These are phyloP conservation scores for Solenodon paradoxus DNA, from an alignment of 2,113 vertebrate species.

Conservation along the genomic window DNA sequence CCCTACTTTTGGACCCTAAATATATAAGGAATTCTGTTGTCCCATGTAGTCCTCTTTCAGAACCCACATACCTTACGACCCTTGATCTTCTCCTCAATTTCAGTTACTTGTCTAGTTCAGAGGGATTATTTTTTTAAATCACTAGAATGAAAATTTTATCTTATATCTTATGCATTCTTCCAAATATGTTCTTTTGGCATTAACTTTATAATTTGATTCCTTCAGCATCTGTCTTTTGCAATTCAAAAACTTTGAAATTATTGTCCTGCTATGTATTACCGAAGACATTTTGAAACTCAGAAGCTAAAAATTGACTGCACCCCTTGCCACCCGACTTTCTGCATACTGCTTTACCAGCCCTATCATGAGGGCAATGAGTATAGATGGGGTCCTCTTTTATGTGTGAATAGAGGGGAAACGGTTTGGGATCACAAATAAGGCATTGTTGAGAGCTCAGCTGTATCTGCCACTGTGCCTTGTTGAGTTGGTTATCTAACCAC, in stretches of 20 bases:
- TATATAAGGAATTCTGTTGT: neutral
- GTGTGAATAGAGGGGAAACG: neutral
- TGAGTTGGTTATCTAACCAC: neutral
- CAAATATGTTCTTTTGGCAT: neutral
- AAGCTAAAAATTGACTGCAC: neutral
- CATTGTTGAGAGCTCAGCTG: too few relatives aligned
- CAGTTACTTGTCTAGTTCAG: neutral
- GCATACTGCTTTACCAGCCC: neutral
- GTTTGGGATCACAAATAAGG: too few relatives aligned
- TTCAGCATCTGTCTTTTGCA: neutral
- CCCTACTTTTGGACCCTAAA: neutral
- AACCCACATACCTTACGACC: neutral
- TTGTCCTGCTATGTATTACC: neutral
- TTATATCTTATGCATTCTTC: neutral
- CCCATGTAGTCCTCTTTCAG: accelerated
- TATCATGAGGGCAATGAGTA: neutral
- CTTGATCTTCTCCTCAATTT: neutral
- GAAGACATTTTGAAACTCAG: neutral
- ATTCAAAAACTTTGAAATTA: neutral
- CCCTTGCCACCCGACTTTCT: neutral
- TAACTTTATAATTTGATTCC: neutral
- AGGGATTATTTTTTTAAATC: neutral
- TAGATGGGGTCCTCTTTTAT: neutral
- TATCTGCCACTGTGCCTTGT: too few relatives aligned
- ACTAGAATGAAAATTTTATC: neutral